Percentiles rank a stretch among this genome's conserved stretches.
phyloP scores from a whole-genome alignment of 2,113 vertebrate genomes.

The Plotosus lineatus region DNA sequence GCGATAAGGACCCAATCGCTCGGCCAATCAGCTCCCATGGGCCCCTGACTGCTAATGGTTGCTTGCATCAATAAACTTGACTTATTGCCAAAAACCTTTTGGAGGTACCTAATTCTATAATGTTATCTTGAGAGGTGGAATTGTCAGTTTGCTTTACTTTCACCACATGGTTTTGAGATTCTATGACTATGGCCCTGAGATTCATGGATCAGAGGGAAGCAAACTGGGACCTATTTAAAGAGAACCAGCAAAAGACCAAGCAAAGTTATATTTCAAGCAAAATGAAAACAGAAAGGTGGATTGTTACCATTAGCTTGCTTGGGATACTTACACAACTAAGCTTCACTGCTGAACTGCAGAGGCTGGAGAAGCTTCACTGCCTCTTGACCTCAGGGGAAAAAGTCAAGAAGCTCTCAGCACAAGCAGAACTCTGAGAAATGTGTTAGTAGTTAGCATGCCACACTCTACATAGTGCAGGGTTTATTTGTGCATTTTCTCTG shows the following conservation, averaged over 20 bases:
- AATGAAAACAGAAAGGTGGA: slow-evolving; percentile 9
- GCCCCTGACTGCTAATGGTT: too few relatives aligned
- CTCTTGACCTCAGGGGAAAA: neutral
- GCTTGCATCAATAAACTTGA: too few relatives aligned
- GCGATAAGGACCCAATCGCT: too few relatives aligned
- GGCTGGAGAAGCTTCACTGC: slow-evolving; percentile 18
- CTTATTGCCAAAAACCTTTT: neutral
- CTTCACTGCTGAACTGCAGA: slow-evolving; percentile 18
- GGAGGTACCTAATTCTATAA: neutral
- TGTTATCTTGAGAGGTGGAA: neutral
- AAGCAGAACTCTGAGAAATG: slow-evolving; percentile 26
- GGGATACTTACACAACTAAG: slow-evolving; percentile 11
- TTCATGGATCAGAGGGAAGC: neutral
- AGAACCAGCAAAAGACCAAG: neutral
- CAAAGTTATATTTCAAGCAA: slow-evolving; percentile 5
- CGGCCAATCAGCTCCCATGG: too few relatives aligned
- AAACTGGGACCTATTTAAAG: neutral
- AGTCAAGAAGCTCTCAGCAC: neutral
- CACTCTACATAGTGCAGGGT: neutral
- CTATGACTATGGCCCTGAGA: neutral
- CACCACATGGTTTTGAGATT: neutral
- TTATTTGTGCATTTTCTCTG: slow-evolving; percentile 19
- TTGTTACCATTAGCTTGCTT: slow-evolving; percentile 14
- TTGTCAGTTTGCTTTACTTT: neutral
- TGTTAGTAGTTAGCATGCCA: neutral